Evolutionary conservation across 2,888 invertebrate genomes (phyloP), one percentile per base, ranked within the genome.

Genomic region (Zaprionus lineosus): DNA sequence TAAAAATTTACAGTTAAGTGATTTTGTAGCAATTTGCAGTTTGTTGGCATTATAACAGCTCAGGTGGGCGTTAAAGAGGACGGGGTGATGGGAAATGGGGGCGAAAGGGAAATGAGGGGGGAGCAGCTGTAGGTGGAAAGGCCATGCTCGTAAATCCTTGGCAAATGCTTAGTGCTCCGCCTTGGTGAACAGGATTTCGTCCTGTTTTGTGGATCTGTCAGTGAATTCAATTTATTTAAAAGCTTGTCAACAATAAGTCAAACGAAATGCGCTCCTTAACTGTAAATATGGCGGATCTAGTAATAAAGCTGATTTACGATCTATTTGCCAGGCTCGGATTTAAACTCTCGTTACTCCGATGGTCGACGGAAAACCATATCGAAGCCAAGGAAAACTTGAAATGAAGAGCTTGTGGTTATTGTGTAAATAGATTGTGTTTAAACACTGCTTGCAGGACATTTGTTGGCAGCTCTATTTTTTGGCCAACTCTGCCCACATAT

Each of bases 221-320:
- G 81, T 83, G 79, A 84, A 87, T 87, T 87, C 84, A 87, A 87
- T 87, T 87, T 87, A 86, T 86, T 87, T 87, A 87, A 87, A 87
- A 87, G 87, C 84, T 77, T 87, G 86, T 86, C 86, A 86, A 86
- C 86, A 85, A 73, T 74, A 75, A 79, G 82, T 76, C 68, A 72
- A 82, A 72, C 79, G 70, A 79, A 82, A 76, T 67, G 70, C 71
- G 57, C 55, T 56, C 64, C 74, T 64, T 67, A 68, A 64, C 66
- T 75, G 70, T 73, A 74, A 71, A 74, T 73, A 73, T 74, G 62
- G 70, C 58, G 52, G 28, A 57, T 59, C 41, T 68, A 71, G 86
- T 85, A 84, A 86, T 86, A 86, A 86, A 86, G 72, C 69, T 79
- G 86, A 86, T 86, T 86, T 86, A 86, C 78, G 86, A 86, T 86